phyloP scores from a whole-genome alignment of 2,113 vertebrate species.

The Lanius ludovicianus region DNA sequence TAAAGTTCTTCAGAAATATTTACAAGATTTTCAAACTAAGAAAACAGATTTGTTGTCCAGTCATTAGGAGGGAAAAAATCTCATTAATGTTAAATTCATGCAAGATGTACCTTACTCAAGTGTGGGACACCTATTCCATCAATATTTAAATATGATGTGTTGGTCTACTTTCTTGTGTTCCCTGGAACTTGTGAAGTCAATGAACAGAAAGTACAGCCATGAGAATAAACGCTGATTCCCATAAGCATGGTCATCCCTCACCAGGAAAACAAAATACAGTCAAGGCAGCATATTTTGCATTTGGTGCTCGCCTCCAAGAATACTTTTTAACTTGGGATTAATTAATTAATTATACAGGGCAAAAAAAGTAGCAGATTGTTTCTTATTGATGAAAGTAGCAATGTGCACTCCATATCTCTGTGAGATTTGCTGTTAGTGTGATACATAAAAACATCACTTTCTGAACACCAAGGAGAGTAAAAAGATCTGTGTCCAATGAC shows the following conservation, averaged over 20 bases:
- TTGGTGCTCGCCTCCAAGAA: neutral
- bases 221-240: neutral
- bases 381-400: neutral
- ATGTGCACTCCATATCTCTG: neutral
- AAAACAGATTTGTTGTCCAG: neutral
- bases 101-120: neutral
- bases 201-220: neutral
- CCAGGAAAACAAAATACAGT: neutral
- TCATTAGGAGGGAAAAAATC: neutral
- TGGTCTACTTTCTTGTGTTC: neutral
- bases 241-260: neutral
- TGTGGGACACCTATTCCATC: neutral
- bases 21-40: neutral
- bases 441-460: neutral
- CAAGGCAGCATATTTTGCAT: neutral
- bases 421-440: neutral
- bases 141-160: neutral
- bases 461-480: neutral
- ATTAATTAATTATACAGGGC: neutral
- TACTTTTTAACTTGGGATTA: neutral
- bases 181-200: neutral
- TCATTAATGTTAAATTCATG: neutral
- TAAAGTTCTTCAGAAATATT: slow-evolving; percentile 1
- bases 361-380: neutral
- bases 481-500: neutral